These are phyloP conservation scores for Chaetodon trifasciatus DNA, from an alignment of 2,797 vertebrate species.

Conservation along the genomic window DNA sequence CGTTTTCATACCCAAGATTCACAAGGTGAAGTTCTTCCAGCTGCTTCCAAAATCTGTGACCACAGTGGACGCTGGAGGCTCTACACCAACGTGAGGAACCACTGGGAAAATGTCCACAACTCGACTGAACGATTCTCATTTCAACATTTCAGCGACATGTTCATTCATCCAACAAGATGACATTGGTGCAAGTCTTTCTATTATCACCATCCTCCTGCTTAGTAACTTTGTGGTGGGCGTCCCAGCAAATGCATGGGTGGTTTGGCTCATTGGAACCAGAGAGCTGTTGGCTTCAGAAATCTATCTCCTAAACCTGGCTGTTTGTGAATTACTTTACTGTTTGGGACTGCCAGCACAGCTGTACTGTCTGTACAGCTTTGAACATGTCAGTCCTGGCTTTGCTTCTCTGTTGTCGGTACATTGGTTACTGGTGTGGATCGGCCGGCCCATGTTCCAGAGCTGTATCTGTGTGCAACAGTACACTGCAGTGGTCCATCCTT, in stretches of 20 bases:
- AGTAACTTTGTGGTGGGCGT: neutral
- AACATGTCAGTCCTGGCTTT: neutral
- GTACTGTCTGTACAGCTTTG: slow-evolving; percentile 1
- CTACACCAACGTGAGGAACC: neutral
- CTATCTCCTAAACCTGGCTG: neutral
- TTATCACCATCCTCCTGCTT: neutral
- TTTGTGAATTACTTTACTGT: neutral
- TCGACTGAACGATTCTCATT: neutral
- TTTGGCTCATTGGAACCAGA: slow-evolving; percentile 9
- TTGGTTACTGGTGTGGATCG: neutral
- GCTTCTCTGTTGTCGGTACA: accelerated
- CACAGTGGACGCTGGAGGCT: neutral
- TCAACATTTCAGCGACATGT: neutral
- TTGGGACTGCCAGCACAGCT: neutral
- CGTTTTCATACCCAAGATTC: neutral
- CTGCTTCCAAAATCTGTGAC: neutral
- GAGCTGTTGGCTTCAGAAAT: neutral
- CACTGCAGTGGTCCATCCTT: slow-evolving; percentile 13
- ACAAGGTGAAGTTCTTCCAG: neutral
- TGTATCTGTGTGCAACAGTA: slow-evolving; percentile 8
- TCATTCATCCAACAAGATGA: accelerated
- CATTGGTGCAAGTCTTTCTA: neutral
- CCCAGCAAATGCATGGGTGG: neutral
- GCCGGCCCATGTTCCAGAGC: neutral
- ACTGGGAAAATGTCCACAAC: neutral